phyloP scores from a whole-genome alignment of 2,888 invertebrate genomes.

The Dynastes maya region DNA sequence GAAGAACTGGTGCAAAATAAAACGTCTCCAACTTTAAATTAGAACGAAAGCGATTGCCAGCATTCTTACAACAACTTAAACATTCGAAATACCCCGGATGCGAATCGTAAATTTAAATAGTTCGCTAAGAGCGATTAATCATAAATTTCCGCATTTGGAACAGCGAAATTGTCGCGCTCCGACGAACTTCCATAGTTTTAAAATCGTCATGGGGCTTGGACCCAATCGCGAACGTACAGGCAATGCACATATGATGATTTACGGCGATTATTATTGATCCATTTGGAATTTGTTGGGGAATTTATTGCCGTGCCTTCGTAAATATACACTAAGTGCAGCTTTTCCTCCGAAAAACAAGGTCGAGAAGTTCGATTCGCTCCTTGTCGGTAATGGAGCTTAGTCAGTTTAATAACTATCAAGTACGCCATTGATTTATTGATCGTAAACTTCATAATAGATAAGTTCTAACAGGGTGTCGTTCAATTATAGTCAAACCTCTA shows the following conservation, averaged over 20 bases:
- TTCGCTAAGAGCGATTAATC: slow-evolving; percentile 3
- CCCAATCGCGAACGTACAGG: neutral
- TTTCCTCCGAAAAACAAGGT: neutral
- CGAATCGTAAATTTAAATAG: slow-evolving; percentile 1
- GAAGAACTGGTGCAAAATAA: no score
- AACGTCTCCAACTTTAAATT: neutral
- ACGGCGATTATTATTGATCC: neutral
- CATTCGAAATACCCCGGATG: neutral
- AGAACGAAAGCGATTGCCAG: slow-evolving; percentile 1
- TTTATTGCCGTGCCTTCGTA: neutral
- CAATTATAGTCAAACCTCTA: no score
- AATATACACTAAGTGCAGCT: neutral
- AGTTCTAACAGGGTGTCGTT: neutral
- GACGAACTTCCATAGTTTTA: slow-evolving; percentile 10
- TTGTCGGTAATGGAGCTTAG: neutral
- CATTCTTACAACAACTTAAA: slow-evolving; percentile 3
- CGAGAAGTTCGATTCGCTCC: neutral
- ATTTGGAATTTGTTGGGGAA: slow-evolving; percentile 1
- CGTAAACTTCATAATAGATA: neutral
- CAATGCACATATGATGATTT: neutral
- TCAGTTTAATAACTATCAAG: neutral
- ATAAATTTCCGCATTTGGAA: slow-evolving; percentile 4
- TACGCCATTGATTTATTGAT: neutral
- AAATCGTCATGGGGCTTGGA: slow-evolving; percentile 6
- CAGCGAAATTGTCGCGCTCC: slow-evolving; percentile 1